Evolutionary conservation across 2,797 vertebrate genomes (phyloP).

Genomic region (Helostoma temminkii): DNA sequence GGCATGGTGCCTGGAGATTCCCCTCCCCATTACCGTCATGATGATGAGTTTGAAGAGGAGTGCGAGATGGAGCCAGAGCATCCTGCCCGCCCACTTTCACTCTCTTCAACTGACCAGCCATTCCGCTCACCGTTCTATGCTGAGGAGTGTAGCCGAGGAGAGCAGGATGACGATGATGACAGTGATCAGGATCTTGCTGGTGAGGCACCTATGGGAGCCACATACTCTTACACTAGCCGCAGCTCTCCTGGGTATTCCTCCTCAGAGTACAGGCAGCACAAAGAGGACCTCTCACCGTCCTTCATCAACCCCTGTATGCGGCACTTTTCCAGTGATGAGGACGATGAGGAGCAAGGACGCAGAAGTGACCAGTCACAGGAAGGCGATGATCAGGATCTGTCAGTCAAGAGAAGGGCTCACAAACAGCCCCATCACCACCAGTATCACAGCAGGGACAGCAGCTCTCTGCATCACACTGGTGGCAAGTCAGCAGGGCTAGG

Average conservation of each 20-base stretch:
- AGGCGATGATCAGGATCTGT: conserved; percentile 81
- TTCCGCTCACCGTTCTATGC: conserved; percentile 80
- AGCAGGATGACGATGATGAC: conserved; percentile 70
- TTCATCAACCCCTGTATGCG: conserved; percentile 95
- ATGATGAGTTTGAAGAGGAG: conserved; percentile 86
- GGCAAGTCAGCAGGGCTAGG: conserved; percentile 79
- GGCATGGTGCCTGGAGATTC: conserved; percentile 83
- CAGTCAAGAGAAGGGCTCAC: conserved; percentile 86
- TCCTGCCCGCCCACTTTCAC: conserved; percentile 87
- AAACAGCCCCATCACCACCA: conserved; percentile 74
- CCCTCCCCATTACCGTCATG: conserved; percentile 83
- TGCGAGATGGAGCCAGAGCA: conserved; percentile 86
- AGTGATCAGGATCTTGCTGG: conserved; percentile 74
- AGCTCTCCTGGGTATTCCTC: conserved; percentile 87
- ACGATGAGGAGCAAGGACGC: conserved; percentile 87
- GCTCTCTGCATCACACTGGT: conserved; percentile 79
- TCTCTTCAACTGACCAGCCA: conserved; percentile 86
- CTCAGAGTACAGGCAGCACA: conserved; percentile 86
- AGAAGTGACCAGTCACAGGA: conserved; percentile 83
- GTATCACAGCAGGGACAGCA: conserved; percentile 62
- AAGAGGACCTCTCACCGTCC: conserved; percentile 94
- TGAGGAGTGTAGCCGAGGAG: conserved; percentile 76
- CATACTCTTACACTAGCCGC: conserved; percentile 77
- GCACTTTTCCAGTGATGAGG: conserved; percentile 89
- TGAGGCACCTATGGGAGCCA: conserved; percentile 66